These are phyloP conservation scores for Anarrhichthys ocellatus DNA, from an alignment of 2,113 vertebrate genomes.

Conservation along the genomic window DNA sequence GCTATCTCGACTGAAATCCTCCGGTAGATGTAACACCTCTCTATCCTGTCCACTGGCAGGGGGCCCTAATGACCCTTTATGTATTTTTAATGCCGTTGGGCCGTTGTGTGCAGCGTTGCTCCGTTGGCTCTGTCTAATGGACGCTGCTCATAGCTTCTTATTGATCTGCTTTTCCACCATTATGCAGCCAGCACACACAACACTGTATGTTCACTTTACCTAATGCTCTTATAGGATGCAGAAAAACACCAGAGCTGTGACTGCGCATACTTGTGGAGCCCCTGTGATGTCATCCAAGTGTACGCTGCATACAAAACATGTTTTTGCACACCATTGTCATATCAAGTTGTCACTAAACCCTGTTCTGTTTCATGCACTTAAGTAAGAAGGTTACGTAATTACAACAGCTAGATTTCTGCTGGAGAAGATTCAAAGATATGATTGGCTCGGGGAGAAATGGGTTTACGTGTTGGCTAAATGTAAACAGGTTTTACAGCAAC, in stretches of 20 bases:
- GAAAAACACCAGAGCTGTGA: conserved; percentile 45
- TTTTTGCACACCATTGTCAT: conserved; percentile 2
- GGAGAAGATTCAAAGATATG: too few species aligned
- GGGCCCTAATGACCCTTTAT: conserved; percentile 70
- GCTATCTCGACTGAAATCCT: conserved; percentile 37
- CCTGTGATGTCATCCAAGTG: not conserved
- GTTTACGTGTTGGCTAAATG: not conserved
- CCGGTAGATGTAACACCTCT: conserved; percentile 58
- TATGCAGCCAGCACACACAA: conserved; percentile 55
- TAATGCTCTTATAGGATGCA: conserved; percentile 31
- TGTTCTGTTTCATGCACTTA: not conserved
- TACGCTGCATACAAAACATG: conserved; percentile 3
- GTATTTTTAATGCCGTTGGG: conserved; percentile 80
- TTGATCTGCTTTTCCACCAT: conserved; percentile 73
- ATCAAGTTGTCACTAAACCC: conserved; percentile 6
- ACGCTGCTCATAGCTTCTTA: conserved; percentile 63
- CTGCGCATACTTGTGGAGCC: conserved; percentile 22
- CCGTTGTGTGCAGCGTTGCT: conserved; percentile 45
- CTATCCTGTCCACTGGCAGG: conserved; percentile 39
- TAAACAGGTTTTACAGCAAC: not conserved
- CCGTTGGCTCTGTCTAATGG: conserved; percentile 64
- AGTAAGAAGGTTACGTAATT: not conserved
- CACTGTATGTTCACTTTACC: conserved; percentile 22
- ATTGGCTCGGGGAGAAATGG: too few species aligned
- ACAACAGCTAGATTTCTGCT: too few species aligned